Base-by-base conservation (phyloP, 1,140 invertebrate species). In the Bombus waltoni region DNA sequence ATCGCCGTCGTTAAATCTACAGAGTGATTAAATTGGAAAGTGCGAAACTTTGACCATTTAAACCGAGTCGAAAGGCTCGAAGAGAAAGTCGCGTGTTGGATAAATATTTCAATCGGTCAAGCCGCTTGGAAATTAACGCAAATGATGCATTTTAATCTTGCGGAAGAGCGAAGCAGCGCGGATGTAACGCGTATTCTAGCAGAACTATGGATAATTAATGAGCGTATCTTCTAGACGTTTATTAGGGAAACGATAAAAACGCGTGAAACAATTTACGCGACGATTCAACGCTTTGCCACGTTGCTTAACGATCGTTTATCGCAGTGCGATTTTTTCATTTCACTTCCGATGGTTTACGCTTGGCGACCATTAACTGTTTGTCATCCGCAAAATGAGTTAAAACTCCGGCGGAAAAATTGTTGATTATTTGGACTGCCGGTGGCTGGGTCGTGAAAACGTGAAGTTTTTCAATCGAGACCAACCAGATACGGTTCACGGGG, bases 381-480 rank as follows among this genome's bases (percentile, higher is more conserved):
- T 65, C 81, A 9, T 32, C 42, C 25, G 28, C 28, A 47, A 75
- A 32, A 13, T 47, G 22, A 47, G 66, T 82, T 47, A 53, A 42
- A 66, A 3, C 8, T 57, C 6, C 38, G 6, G 42, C 71, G 57
- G 59, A 75, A 82, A 75, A 75, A 32, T 44, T 40, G 70, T 75
- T 82, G 75, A 82, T 82, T 82, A 75, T 74, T 75, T 40, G 13
- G 53, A 44, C 35, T 44, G 70, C 42, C 15, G 9, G 35, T 25
- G 78, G 79, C 47, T 65, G 38, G 81, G 71, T 75, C 42, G 71
- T n/a, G n/a, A n/a, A n/a, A n/a, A 75, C 81, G 59, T 40, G 57
- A 66, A 38, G 71, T 47, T 82, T 82, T 82, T 75, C 71, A 47
- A 59, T 47, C n/a, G 71, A n/a, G 71, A n/a, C 59, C 11, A 53